Percentiles rank a stretch among this genome's conserved stretches.
phyloP scores from a whole-genome alignment of 92 coral and sea anemone genomes.

The Phenganax subtilis region DNA sequence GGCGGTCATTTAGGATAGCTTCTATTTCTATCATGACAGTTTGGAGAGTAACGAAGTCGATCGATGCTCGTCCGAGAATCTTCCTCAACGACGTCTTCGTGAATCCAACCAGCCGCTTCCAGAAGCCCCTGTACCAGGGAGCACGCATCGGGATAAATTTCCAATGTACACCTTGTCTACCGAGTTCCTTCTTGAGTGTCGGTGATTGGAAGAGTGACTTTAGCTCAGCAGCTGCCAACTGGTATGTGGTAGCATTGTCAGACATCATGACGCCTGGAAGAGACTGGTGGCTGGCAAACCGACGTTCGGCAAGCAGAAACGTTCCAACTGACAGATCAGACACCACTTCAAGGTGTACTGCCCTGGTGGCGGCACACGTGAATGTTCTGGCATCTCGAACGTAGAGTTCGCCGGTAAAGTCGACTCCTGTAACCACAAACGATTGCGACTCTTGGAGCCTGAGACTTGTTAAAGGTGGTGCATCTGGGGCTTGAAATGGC shows the following conservation, averaged over 20 bases:
- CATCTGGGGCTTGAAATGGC: constrained; percentile 29
- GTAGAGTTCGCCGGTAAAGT: neutral
- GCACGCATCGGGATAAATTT: constrained; percentile 54
- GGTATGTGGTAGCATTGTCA: constrained; percentile 54
- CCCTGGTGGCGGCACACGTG: constrained; percentile 53
- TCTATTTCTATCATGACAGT: constrained; percentile 37
- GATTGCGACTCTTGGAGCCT: constrained; percentile 43
- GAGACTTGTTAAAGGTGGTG: constrained; percentile 42
- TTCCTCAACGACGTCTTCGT: constrained; percentile 48
- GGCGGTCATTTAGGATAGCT: constrained; percentile 38
- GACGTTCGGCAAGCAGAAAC: constrained; percentile 51
- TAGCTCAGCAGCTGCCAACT: constrained; percentile 40
- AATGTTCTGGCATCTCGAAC: constrained; percentile 18
- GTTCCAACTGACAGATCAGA: constrained; percentile 44
- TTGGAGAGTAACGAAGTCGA: constrained; percentile 30
- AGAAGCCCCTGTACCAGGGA: constrained; percentile 59
- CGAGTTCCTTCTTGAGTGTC: constrained; percentile 39
- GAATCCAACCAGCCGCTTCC: constrained; percentile 59
- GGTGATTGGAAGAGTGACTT: constrained; percentile 46
- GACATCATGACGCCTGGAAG: constrained; percentile 50
- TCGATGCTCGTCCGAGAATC: constrained; percentile 49
- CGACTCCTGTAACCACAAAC: constrained; percentile 46
- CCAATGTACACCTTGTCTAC: constrained; percentile 53
- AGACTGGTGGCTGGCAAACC: constrained; percentile 48
- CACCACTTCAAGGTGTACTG: constrained; percentile 56